These are phyloP conservation scores for Patella pellucida DNA, from an alignment of 2,888 invertebrate species.

Conservation along the genomic window DNA sequence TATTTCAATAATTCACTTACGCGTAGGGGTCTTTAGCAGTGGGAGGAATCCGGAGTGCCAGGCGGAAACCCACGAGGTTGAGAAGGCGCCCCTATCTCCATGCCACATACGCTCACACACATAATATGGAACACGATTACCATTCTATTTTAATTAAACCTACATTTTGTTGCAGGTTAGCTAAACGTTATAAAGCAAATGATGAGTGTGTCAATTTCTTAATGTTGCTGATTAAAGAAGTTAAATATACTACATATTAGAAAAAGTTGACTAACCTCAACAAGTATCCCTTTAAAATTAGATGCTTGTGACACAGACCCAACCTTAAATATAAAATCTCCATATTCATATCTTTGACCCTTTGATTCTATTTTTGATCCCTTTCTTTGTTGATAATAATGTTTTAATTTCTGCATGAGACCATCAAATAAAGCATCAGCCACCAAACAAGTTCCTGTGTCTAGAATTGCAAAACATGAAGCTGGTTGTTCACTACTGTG, in stretches of 20 bases:
- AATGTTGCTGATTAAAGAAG: neutral
- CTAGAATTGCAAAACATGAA: conserved; percentile 91
- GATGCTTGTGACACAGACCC: conserved; percentile 93
- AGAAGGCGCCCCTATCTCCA: no score
- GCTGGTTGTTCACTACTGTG: conserved; percentile 97
- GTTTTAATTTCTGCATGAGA: conserved; percentile 86
- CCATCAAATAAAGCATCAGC: conserved; percentile 93
- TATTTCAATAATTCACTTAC: no score
- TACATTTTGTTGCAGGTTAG: no score
- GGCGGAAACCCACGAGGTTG: no score
- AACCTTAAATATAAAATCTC: conserved; percentile 93
- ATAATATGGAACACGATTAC: no score
- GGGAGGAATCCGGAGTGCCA: no score
- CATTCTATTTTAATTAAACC: no score
- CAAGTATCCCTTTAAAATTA: conserved; percentile 88
- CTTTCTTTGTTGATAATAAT: conserved; percentile 89
- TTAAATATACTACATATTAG: neutral
- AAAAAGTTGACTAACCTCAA: conserved; percentile 79
- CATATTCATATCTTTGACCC: conserved; percentile 76
- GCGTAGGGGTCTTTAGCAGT: no score
- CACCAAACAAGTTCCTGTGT: conserved; percentile 86
- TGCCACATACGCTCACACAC: no score
- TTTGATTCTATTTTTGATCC: conserved; percentile 82
- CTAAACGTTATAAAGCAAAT: no score
- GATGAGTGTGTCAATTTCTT: no score